These are phyloP conservation scores for Alethe castanea DNA, from an alignment of 2,113 vertebrate species.

Conservation along the genomic window DNA sequence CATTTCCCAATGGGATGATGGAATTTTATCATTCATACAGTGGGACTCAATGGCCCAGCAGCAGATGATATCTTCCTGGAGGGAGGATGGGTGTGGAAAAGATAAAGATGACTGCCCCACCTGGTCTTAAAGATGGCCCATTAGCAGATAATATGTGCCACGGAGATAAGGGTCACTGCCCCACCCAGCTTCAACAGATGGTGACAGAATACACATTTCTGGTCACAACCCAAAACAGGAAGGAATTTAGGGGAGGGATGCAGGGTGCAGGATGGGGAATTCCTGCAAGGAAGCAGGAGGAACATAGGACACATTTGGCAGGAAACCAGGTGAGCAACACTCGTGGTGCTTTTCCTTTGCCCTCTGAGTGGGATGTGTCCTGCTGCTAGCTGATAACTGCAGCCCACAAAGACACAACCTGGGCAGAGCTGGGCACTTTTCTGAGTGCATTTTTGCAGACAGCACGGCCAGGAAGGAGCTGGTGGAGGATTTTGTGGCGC, in stretches of 20 bases:
- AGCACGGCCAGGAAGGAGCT: slow-evolving; percentile 25
- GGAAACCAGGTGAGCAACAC: not conserved
- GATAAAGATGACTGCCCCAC: too few relatives aligned
- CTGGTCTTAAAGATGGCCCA: too few relatives aligned
- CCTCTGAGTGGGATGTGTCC: not conserved
- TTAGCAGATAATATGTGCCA: too few relatives aligned
- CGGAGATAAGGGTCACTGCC: too few relatives aligned
- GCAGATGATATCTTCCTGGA: too few relatives aligned
- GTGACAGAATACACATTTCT: too few relatives aligned
- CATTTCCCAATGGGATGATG: too few relatives aligned
- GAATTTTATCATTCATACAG: too few relatives aligned
- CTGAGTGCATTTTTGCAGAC: not conserved
- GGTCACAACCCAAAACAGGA: too few relatives aligned
- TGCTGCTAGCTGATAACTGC: not conserved
- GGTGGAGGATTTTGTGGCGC: slow-evolving; percentile 81
- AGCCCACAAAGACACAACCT: not conserved
- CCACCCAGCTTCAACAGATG: too few relatives aligned
- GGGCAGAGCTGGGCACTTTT: not conserved
- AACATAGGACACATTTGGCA: not conserved
- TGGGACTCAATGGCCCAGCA: too few relatives aligned
- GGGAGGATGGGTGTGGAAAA: too few relatives aligned
- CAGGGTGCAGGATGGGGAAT: not conserved
- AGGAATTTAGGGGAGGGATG: not conserved
- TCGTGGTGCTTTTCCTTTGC: not conserved
- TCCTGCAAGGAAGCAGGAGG: not conserved